These are phyloP conservation scores for Spodoptera littoralis DNA, from an alignment of 2,888 invertebrate species.

Conservation along the genomic window DNA sequence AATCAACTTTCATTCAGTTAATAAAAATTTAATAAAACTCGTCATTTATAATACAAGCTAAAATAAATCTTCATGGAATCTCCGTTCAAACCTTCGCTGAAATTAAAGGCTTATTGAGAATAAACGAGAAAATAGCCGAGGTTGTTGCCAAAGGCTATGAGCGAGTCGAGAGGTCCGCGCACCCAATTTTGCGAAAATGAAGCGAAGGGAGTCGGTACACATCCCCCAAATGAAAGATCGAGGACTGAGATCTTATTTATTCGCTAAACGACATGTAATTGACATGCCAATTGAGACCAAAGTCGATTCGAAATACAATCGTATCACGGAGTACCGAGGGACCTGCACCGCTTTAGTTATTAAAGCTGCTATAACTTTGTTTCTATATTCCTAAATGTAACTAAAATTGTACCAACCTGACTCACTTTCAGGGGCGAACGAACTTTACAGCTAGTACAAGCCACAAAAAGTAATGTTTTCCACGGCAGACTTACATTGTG, in stretches of 20 bases:
- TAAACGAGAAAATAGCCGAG: slow-evolving; percentile 57
- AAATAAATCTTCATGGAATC: slow-evolving; percentile 43
- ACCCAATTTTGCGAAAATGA: slow-evolving; percentile 58
- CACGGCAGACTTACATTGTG: slow-evolving; percentile 24
- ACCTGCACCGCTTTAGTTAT: slow-evolving; percentile 30
- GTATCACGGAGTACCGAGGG: slow-evolving; percentile 31
- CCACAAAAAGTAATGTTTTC: slow-evolving; percentile 40
- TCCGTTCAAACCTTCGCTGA: slow-evolving; percentile 42
- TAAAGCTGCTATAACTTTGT: slow-evolving; percentile 34
- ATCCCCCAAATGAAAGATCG: slow-evolving; percentile 35
- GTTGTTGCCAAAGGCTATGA: slow-evolving; percentile 59
- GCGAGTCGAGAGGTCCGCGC: slow-evolving; percentile 49
- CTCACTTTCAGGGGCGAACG: slow-evolving; percentile 37
- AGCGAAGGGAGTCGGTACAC: slow-evolving; percentile 34
- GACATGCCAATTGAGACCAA: slow-evolving; percentile 43
- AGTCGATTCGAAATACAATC: slow-evolving; percentile 24
- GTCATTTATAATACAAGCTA: slow-evolving; percentile 25
- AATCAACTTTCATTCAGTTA: slow-evolving; percentile 22
- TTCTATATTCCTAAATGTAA: slow-evolving; percentile 39
- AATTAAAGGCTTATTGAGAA: slow-evolving; percentile 59
- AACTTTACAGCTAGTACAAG: slow-evolving; percentile 26
- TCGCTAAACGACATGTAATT: slow-evolving; percentile 43
- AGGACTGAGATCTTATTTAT: slow-evolving; percentile 43
- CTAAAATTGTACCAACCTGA: slow-evolving; percentile 36
- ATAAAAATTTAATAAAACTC: slow-evolving; percentile 24